phyloP scores from a whole-genome alignment of 2,113 vertebrate genomes.

The Seriola aureovittata region DNA sequence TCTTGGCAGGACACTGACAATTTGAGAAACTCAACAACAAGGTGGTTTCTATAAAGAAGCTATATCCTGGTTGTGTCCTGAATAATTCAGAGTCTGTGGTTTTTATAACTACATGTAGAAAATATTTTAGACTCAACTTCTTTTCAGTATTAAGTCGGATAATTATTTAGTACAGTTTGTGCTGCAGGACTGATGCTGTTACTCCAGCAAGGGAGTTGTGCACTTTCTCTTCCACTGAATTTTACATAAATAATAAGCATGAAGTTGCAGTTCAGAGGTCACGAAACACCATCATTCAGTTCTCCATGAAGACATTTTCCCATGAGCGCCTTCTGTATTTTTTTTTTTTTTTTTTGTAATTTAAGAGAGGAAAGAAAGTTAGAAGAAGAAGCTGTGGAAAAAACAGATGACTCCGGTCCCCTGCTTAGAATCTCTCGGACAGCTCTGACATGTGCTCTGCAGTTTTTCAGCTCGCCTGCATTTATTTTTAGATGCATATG shows the following conservation, averaged over 20 bases:
- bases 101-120: neutral
- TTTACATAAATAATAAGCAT: slow-evolving; percentile 44
- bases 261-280: slow-evolving; percentile 65
- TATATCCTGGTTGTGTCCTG: neutral
- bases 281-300: slow-evolving; percentile 51
- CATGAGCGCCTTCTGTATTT: slow-evolving; percentile 50
- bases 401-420: slow-evolving; percentile 41
- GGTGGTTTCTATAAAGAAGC: neutral
- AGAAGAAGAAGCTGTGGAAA: slow-evolving; percentile 20
- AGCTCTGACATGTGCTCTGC: slow-evolving; percentile 57
- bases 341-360: slow-evolving; percentile 34
- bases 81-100: neutral
- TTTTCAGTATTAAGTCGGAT: neutral
- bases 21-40: neutral
- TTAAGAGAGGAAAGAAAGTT: slow-evolving; percentile 47
- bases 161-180: neutral
- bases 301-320: slow-evolving; percentile 66
- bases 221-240: slow-evolving; percentile 27
- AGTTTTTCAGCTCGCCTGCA: slow-evolving; percentile 50
- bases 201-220: slow-evolving; percentile 4
- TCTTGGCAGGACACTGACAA: no score
- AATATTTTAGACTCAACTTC: neutral
- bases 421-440: slow-evolving; percentile 25
- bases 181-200: slow-evolving; percentile 2
- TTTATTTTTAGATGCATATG: slow-evolving; percentile 62